Evolutionary conservation across 2,797 vertebrate genomes (phyloP).

Genomic region (Decapterus maruadsi): DNA sequence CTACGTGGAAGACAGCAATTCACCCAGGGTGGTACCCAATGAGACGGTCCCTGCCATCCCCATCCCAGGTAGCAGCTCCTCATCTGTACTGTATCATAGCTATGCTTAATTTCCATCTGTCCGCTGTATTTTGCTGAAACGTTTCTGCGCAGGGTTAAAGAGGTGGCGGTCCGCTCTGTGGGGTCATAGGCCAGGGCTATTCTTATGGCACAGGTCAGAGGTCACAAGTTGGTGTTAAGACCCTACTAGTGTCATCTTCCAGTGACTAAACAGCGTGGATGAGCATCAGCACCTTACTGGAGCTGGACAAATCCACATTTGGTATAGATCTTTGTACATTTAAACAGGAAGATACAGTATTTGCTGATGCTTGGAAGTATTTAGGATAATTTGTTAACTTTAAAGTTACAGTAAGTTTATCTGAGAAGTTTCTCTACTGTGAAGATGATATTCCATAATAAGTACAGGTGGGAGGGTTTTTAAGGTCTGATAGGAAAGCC

Average conservation of each 20-base stretch:
- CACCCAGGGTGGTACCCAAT: constrained; percentile 92
- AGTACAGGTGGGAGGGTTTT: background rate
- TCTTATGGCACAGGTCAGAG: constrained; percentile 27
- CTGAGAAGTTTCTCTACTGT: background rate
- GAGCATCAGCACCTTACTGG: background rate
- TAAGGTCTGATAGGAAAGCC: background rate
- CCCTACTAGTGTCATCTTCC: constrained; percentile 2
- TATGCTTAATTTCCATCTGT: background rate
- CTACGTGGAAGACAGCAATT: constrained; percentile 94
- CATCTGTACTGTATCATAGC: background rate
- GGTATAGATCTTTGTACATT: background rate
- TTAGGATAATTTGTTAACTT: background rate
- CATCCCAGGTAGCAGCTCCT: constrained; percentile 90
- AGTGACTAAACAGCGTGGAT: background rate
- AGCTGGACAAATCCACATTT: too few species aligned
- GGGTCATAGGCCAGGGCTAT: constrained; percentile 39
- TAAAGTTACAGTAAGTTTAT: background rate
- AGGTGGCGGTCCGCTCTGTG: background rate
- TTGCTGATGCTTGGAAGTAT: background rate
- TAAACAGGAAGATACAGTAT: background rate
- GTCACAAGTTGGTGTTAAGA: constrained; percentile 8
- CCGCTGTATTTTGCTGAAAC: background rate
- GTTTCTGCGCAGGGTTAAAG: background rate
- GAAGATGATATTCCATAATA: background rate
- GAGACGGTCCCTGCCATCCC: constrained; percentile 92